Evolutionary conservation across 2,113 vertebrate species (phyloP), one percentile per base, ranked within the genome.

Genomic region (Pogonocichla stellata): DNA sequence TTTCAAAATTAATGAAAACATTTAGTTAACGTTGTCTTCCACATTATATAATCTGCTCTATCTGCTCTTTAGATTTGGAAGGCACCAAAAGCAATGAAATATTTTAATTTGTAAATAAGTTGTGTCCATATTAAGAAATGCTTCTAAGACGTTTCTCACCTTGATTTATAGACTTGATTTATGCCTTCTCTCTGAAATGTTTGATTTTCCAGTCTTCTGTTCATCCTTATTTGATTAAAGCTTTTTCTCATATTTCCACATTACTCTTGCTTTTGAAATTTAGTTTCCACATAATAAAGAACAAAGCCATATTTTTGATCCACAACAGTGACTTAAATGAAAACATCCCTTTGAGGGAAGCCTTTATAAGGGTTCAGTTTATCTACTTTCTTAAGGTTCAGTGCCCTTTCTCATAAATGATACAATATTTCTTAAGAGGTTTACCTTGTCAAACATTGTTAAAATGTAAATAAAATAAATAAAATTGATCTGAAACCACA

Each of bases 381-480:
- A 80, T 90, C 92, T 97, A 28, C 61, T 95, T 97, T 66, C 56
- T 97, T 92, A 95, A 90, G 84, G 97, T 97, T 95, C 93, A 96
- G 54, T 73, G 80, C 36, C 73, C 65, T 40, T 70, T 92, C 71
- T 96, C 82, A 73, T 77, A 96, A 97, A 94, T 84, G 40, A 95
- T 88, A 90, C 18, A 88, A 20, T 93, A 97, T 97, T 96, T 97
- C 88, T 97, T 96, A 96, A 96, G 93, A 96, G 86, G 64, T 94
- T 97, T 97, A 91, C 86, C 78, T 95, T 86, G 72, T 97, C 92
- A 95, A 96, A 95, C 70, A 81, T 81, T 90, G 91, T 96, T 95
- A 95, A 98, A 97, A 97, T 97, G 89, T 97, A 98, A 98, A 97
- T 97, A 97, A 98, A 96, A 93, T 95, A 97, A 97, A 97, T 83